Conservation (phyloP, 2,113 vertebrate species). For the Toxotes jaculatrix region DNA sequence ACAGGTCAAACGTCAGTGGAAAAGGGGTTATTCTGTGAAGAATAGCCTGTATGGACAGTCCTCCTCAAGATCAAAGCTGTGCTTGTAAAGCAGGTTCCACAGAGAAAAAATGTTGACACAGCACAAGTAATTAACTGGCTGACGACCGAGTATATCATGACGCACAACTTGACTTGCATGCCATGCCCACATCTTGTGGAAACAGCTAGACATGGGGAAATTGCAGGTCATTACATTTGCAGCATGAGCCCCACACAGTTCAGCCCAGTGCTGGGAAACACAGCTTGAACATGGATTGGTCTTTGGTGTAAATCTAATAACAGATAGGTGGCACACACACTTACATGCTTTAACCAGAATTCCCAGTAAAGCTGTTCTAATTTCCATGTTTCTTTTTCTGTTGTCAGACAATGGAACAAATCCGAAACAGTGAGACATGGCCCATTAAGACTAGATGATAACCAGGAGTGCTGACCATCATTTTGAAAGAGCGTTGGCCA, state of each 20-base stretch:
- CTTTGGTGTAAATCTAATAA: background rate
- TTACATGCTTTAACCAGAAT: background rate
- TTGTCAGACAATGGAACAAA: too few relatives aligned
- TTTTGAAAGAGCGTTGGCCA: too few relatives aligned
- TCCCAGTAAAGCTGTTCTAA: too few relatives aligned
- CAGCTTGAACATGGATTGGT: background rate
- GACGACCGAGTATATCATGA: conserved; percentile 43
- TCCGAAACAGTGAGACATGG: too few relatives aligned
- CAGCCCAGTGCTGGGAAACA: background rate
- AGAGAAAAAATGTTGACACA: conserved; percentile 35
- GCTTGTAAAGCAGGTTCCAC: background rate
- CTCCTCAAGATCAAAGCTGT: background rate
- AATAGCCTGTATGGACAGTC: background rate
- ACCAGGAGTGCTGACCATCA: too few relatives aligned
- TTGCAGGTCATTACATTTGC: conserved; percentile 9
- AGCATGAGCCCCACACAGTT: background rate
- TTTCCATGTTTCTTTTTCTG: too few relatives aligned
- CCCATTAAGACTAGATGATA: too few relatives aligned
- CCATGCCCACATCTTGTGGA: conserved; percentile 10
- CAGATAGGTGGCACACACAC: background rate
- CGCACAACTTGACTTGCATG: background rate
- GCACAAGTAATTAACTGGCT: conserved; percentile 34
- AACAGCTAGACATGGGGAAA: background rate
- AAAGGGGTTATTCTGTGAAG: background rate
- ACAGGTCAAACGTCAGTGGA: background rate